phyloP scores from a whole-genome alignment of 1,140 invertebrate genomes.

The Gonioctena quinquepunctata region DNA sequence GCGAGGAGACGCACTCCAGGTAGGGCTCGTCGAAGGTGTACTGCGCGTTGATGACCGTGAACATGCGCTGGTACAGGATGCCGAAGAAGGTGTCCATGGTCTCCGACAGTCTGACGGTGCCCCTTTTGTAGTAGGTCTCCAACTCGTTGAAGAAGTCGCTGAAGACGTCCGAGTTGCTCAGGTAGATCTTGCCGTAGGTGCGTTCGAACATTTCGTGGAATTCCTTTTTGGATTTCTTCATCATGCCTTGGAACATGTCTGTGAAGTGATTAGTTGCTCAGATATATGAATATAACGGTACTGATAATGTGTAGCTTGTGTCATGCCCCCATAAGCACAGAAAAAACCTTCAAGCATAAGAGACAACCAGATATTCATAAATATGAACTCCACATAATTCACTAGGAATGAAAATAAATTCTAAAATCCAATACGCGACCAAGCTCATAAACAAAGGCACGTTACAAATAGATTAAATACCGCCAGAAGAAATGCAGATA shows the following conservation, averaged over 20 bases:
- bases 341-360: no score
- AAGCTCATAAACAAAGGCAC: no score
- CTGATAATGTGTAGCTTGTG: no score
- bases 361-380: no score
- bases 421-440: no score
- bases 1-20: conserved; percentile 79
- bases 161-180: conserved; percentile 92
- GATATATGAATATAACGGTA: no score
- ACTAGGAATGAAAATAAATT: no score
- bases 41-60: conserved; percentile 89
- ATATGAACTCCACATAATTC: no score
- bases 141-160: conserved; percentile 87
- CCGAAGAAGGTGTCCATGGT: conserved; percentile 93
- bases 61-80: conserved; percentile 94
- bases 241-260: conserved; percentile 87
- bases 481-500: no score
- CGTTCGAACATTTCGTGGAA: conserved; percentile 93
- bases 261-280: no score
- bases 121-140: conserved; percentile 85
- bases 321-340: no score
- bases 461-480: no score
- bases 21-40: conserved; percentile 86
- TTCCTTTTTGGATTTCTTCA: conserved; percentile 79
- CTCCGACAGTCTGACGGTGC: conserved; percentile 78
- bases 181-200: conserved; percentile 94